These are phyloP conservation scores for Micronycteris hirsuta DNA, from an alignment of 2,113 vertebrate species.

Conservation along the genomic window DNA sequence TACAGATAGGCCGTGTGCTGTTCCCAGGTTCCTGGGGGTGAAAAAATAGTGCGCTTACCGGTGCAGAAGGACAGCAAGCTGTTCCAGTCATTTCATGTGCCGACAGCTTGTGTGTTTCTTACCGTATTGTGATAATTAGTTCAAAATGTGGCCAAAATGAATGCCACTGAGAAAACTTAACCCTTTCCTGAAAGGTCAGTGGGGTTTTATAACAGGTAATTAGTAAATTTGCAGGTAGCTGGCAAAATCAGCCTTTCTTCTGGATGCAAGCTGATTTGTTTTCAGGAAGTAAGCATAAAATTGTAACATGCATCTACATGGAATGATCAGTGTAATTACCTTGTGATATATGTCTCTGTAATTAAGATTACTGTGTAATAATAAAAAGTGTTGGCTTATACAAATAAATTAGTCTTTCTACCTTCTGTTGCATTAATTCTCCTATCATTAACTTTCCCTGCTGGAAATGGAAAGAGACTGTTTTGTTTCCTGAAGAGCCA, in stretches of 20 bases:
- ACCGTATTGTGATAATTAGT: constrained; percentile 25
- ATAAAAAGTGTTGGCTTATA: neutral
- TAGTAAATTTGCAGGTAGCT: constrained; percentile 48
- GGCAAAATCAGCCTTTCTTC: neutral
- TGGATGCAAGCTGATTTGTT: neutral
- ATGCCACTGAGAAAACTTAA: constrained; percentile 45
- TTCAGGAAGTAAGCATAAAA: neutral
- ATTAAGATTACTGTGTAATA: neutral
- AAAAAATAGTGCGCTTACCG: constrained; percentile 51
- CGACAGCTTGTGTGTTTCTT: constrained; percentile 27
- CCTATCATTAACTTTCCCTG: neutral
- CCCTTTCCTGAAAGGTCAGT: constrained; percentile 43
- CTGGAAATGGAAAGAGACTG: neutral
- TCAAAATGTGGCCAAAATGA: neutral
- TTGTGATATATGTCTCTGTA: neutral
- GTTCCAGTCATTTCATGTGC: neutral
- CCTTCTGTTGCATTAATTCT: neutral
- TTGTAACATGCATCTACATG: neutral
- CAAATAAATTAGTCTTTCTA: neutral
- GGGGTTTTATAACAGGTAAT: constrained; percentile 54
- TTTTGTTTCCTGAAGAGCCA: neutral
- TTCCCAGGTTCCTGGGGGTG: neutral
- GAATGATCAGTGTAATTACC: neutral
- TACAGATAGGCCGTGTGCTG: neutral
- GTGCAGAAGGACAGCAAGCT: constrained; percentile 53